phyloP scores from a whole-genome alignment of 1,140 invertebrate genomes.

The Calycopis cecrops region DNA sequence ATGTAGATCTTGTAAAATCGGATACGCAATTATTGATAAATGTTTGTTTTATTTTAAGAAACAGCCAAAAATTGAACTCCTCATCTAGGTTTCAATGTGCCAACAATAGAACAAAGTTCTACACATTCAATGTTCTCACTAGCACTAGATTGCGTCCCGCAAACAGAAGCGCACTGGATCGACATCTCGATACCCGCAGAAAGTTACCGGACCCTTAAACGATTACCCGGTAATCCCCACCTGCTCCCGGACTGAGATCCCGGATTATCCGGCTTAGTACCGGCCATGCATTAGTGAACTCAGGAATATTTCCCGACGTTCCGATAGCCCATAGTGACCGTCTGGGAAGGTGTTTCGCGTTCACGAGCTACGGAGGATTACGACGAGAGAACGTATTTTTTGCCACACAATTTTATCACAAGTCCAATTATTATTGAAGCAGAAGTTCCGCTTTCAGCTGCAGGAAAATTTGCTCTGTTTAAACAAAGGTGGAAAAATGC shows the following conservation, averaged over 20 bases:
- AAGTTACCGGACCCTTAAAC: too few relatives aligned
- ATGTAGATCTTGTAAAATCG: too few relatives aligned
- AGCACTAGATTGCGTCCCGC: too few relatives aligned
- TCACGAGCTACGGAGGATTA: not conserved
- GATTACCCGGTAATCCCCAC: too few relatives aligned
- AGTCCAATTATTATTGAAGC: slow-evolving; percentile 2
- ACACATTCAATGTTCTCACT: too few relatives aligned
- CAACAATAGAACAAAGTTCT: too few relatives aligned
- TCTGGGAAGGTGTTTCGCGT: not conserved
- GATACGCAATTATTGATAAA: too few relatives aligned
- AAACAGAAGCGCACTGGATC: too few relatives aligned
- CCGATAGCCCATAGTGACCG: not conserved
- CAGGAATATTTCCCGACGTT: not conserved
- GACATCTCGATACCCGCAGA: too few relatives aligned
- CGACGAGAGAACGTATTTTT: not conserved
- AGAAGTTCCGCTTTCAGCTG: slow-evolving; percentile 3
- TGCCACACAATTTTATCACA: slow-evolving; percentile 3
- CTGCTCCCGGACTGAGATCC: not conserved
- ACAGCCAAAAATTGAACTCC: too few relatives aligned
- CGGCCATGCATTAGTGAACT: not conserved
- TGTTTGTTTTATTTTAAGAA: too few relatives aligned
- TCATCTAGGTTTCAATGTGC: too few relatives aligned
- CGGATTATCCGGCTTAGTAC: not conserved
- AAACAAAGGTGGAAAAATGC: not conserved
- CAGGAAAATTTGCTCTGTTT: slow-evolving; percentile 1